A percentile compares a stretch with the other conserved stretches of the same genome.
Conservation (phyloP, 2,113 vertebrate genomes). For the Callocephalon fimbriatum region DNA sequence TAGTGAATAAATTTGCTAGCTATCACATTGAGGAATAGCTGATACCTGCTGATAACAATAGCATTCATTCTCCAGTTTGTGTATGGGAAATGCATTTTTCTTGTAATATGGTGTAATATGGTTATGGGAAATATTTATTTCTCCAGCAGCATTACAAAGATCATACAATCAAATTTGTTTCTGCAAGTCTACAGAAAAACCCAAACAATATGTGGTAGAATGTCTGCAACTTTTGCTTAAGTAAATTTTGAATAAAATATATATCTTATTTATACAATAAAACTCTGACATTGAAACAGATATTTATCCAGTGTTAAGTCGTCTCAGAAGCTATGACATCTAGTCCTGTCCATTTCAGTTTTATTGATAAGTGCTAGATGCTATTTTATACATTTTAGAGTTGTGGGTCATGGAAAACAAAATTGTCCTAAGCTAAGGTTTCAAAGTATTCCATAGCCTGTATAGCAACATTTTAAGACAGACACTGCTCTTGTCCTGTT, state of each 20-base stretch:
- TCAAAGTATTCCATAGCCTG: neutral
- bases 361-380: neutral
- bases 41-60: neutral
- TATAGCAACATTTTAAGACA: neutral
- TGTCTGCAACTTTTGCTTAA: neutral
- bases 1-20: neutral
- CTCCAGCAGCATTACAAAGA: neutral
- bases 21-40: neutral
- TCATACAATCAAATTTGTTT: neutral
- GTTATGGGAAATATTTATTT: neutral
- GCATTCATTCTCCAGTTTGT: neutral
- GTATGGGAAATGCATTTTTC: neutral
- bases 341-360: neutral
- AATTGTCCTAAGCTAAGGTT: neutral
- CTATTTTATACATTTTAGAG: neutral
- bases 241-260: neutral
- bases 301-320: neutral
- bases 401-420: neutral
- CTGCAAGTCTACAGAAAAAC: neutral
- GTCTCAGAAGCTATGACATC: neutral
- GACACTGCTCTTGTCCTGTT: neutral
- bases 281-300: neutral
- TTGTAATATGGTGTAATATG: neutral
- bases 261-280: neutral
- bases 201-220: neutral